phyloP scores from a whole-genome alignment of 1,140 invertebrate species.

The Temnothorax nylanderi region DNA sequence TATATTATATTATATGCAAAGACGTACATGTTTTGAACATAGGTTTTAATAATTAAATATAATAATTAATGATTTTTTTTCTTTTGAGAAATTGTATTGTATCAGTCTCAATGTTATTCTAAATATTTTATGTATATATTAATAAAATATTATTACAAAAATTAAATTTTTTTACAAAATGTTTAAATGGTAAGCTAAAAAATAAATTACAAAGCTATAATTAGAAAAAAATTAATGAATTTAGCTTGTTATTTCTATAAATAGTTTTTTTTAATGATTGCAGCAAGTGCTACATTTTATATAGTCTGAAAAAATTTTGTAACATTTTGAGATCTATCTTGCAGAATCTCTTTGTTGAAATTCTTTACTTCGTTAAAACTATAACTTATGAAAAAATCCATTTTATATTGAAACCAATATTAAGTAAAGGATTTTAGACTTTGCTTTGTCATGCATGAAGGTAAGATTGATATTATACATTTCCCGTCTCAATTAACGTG shows the following conservation, averaged over 20 bases:
- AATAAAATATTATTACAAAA: not conserved
- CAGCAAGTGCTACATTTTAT: not conserved
- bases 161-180: not conserved
- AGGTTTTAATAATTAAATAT: not conserved
- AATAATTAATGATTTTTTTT: not conserved
- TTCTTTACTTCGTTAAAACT: not conserved
- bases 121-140: not conserved
- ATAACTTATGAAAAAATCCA: not conserved
- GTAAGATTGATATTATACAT: not conserved
- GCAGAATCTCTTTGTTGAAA: not conserved
- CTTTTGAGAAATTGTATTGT: not conserved
- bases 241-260: not conserved
- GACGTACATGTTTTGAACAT: not conserved
- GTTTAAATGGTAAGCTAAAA: not conserved
- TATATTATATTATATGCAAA: not conserved
- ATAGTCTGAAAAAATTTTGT: not conserved
- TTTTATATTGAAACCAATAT: not conserved
- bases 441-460: not conserved
- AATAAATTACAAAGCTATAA: not conserved
- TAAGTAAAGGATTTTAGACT: not conserved
- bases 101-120: not conserved
- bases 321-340: not conserved
- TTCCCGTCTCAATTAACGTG: not conserved
- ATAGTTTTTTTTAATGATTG: not conserved
- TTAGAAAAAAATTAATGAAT: not conserved